Conservation (phyloP, 2,888 invertebrate genomes). For the Brachyptera putata region DNA sequence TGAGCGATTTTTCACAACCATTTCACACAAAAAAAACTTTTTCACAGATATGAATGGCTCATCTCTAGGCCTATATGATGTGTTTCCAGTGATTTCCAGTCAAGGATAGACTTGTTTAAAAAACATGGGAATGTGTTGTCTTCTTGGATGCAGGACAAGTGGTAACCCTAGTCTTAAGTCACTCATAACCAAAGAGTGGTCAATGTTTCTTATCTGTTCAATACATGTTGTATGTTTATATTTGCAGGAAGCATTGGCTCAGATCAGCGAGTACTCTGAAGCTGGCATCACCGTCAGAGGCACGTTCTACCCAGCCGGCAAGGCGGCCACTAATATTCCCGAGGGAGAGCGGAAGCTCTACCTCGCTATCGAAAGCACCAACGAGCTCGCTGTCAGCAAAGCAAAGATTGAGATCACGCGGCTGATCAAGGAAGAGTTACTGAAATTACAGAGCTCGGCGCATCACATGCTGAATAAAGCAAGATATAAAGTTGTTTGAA, state of each 20-base stretch:
- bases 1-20: too few relatives aligned
- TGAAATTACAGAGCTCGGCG: constrained; percentile 82
- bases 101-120: too few relatives aligned
- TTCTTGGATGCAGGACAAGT: too few relatives aligned
- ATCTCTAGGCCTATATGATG: too few relatives aligned
- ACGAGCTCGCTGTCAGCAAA: constrained; percentile 91
- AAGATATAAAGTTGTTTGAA: constrained; percentile 87
- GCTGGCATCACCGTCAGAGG: constrained; percentile 98
- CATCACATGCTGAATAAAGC: constrained; percentile 87
- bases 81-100: too few relatives aligned
- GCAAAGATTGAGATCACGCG: constrained; percentile 97
- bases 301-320: constrained; percentile 86
- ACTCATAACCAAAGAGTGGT: too few relatives aligned
- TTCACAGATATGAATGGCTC: too few relatives aligned
- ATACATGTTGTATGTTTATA: too few relatives aligned
- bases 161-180: too few relatives aligned
- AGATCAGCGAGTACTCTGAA: constrained; percentile 98
- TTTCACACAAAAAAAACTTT: too few relatives aligned
- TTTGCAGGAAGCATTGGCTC: constrained; percentile 87
- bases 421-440: constrained; percentile 94
- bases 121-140: too few relatives aligned
- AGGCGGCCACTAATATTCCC: constrained; percentile 60
- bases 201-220: too few relatives aligned
- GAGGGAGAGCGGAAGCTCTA: constrained; percentile 95
- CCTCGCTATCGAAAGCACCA: constrained; percentile 97